Evolutionary conservation across 2,888 invertebrate species (phyloP).

Genomic region (Parelbella ahira): DNA sequence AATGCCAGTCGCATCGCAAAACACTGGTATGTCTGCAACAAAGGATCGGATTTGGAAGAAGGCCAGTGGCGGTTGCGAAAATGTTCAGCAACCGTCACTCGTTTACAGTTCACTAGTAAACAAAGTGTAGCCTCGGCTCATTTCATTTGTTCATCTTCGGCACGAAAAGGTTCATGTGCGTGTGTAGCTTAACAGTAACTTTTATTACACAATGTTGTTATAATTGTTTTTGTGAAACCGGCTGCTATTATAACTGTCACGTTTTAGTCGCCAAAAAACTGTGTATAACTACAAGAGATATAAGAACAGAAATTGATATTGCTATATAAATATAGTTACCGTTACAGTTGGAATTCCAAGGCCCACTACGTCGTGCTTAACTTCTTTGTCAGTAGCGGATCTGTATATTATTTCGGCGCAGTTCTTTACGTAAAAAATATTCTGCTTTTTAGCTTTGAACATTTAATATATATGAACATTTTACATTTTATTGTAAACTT

Average conservation of each 20-base stretch:
- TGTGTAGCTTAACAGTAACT: no score
- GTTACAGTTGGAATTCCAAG: conserved; percentile 22
- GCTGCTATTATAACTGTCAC: no score
- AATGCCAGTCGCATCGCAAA: neutral
- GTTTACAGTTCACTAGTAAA: neutral
- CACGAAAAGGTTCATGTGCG: no score
- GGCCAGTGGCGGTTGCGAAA: conserved; percentile 13
- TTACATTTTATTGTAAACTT: no score
- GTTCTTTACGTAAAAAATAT: neutral
- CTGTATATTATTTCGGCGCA: neutral
- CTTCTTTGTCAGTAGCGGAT: conserved; percentile 14
- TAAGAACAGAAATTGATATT: no score
- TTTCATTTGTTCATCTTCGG: no score
- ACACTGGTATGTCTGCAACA: neutral
- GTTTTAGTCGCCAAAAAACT: no score
- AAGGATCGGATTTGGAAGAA: conserved; percentile 9
- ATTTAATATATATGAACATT: no score
- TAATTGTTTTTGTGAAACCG: no score
- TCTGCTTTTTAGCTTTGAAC: neutral
- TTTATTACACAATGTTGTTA: no score
- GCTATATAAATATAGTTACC: no score
- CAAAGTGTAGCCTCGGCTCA: neutral
- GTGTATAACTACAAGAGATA: no score
- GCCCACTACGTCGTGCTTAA: conserved; percentile 27
- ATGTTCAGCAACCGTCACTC: neutral